phyloP scores from a whole-genome alignment of 1,140 invertebrate genomes.

The Brachionus manjavacas region DNA sequence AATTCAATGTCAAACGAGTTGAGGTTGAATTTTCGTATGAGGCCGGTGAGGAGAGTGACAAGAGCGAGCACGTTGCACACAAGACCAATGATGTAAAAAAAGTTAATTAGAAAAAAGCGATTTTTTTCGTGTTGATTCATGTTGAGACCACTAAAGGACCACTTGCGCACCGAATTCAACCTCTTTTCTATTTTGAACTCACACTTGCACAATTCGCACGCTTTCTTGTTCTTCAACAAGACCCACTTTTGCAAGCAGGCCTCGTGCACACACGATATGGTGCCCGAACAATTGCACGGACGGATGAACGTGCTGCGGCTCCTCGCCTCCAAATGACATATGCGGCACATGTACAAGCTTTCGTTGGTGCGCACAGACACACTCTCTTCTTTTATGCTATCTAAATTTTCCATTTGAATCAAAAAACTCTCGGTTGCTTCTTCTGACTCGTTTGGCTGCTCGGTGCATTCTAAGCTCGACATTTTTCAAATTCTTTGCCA shows the following conservation, averaged over 20 bases:
- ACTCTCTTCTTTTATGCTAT: not conserved
- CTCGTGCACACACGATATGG: constrained; percentile 78
- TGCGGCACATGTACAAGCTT: constrained; percentile 50
- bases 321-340: constrained; percentile 49
- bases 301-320: constrained; percentile 64
- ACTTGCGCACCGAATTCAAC: not conserved
- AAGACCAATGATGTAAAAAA: not conserved
- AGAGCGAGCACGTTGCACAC: not conserved
- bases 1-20: not conserved
- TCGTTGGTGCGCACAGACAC: not conserved
- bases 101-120: not conserved
- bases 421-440: not conserved
- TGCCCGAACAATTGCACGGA: constrained; percentile 71
- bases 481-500: not conserved
- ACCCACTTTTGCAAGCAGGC: constrained; percentile 91
- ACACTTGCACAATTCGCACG: constrained; percentile 92
- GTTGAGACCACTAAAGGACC: not conserved
- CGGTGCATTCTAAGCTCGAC: not conserved
- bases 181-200: constrained; percentile 67
- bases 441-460: not conserved
- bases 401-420: constrained; percentile 18
- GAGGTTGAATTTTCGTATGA: not conserved
- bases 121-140: not conserved
- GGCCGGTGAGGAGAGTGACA: not conserved
- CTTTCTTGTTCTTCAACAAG: constrained; percentile 76